Percentiles rank a stretch among this genome's conserved stretches.
Evolutionary conservation across 2,888 invertebrate genomes (phyloP).

Genomic region (Pyrrhosoma nymphula): DNA sequence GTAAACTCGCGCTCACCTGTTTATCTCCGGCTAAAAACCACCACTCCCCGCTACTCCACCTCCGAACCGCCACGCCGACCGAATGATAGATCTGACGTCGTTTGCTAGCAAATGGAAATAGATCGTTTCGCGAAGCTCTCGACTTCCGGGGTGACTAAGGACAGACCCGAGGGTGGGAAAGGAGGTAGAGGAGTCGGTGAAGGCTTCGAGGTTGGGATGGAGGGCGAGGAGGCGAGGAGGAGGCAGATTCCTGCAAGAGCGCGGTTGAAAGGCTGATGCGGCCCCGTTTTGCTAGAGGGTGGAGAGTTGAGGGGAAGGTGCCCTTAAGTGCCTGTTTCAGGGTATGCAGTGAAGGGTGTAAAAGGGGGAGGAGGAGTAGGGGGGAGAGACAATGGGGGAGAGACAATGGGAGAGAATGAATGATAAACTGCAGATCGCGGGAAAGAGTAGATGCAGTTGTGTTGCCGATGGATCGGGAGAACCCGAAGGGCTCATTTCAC

Average conservation of each 20-base stretch:
- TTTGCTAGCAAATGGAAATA: constrained; percentile 47
- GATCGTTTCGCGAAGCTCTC: constrained; percentile 42
- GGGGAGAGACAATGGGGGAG: neutral
- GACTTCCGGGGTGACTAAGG: constrained; percentile 58
- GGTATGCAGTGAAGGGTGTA: neutral
- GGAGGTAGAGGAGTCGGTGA: neutral
- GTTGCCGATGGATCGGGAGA: neutral
- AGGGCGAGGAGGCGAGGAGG: neutral
- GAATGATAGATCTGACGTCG: constrained; percentile 52
- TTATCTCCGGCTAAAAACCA: neutral
- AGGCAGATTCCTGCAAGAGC: neutral
- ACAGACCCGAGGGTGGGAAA: neutral
- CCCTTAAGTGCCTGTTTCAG: neutral
- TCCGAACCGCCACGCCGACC: neutral
- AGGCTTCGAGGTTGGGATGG: neutral
- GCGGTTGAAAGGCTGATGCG: neutral
- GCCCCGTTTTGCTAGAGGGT: neutral
- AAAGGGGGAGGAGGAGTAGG: neutral
- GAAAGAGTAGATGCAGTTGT: neutral
- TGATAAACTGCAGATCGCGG: neutral
- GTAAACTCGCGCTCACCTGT: constrained; percentile 50
- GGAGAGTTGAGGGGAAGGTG: neutral
- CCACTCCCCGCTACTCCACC: constrained; percentile 13
- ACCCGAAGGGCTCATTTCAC: neutral
- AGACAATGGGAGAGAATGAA: neutral